phyloP scores from a whole-genome alignment of 2,113 vertebrate genomes.

The Onychostruthus taczanowskii region DNA sequence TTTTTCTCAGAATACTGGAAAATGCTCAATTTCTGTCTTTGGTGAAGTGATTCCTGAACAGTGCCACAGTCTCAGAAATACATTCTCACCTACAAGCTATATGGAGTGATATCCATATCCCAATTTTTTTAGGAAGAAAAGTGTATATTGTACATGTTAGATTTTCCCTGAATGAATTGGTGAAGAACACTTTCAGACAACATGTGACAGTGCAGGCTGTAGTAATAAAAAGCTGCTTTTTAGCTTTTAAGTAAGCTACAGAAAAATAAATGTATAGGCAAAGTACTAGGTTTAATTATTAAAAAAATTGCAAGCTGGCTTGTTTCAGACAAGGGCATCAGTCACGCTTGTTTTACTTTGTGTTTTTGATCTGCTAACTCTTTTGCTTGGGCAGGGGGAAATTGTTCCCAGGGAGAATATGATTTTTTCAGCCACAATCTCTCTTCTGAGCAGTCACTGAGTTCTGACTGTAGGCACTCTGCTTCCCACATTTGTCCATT shows the following conservation, averaged over 20 bases:
- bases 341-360: constrained; percentile 2
- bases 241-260: neutral
- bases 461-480: neutral
- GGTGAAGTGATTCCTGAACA: neutral
- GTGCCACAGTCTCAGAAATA: neutral
- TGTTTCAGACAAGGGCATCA: constrained; percentile 29
- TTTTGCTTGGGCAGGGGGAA: neutral
- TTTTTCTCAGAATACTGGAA: neutral
- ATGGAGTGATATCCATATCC: neutral
- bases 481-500: neutral
- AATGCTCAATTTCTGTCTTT: neutral
- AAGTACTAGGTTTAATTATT: neutral
- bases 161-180: neutral
- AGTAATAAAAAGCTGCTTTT: neutral
- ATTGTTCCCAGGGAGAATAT: neutral
- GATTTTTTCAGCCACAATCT: neutral
- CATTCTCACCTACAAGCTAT: neutral
- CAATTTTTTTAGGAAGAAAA: neutral
- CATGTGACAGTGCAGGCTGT: neutral
- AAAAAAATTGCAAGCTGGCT: neutral
- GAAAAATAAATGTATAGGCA: neutral
- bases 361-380: neutral
- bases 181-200: neutral
- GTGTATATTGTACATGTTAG: neutral
- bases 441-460: neutral